phyloP scores from a whole-genome alignment of 2,888 invertebrate species.

The Microdon myrmicae region DNA sequence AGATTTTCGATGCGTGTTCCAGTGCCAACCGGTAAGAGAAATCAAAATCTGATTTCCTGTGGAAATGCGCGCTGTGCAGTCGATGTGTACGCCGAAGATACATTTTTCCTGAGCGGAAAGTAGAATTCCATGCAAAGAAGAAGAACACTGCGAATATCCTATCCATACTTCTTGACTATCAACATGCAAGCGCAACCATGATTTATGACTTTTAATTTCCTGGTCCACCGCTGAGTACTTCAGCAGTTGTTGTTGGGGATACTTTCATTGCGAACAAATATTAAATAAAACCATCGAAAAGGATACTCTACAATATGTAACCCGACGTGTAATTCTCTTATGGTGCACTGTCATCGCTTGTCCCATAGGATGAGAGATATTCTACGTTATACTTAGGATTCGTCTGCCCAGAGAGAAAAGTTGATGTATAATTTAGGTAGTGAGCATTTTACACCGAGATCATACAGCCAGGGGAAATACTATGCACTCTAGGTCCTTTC shows the following conservation, averaged over 20 bases:
- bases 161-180: constrained; percentile 51
- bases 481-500: constrained; percentile 6
- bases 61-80: constrained; percentile 34
- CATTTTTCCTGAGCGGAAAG: background rate
- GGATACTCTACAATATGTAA: constrained; percentile 59
- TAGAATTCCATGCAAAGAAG: constrained; percentile 17
- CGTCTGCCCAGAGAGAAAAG: background rate
- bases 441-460: constrained; percentile 13
- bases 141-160: constrained; percentile 38
- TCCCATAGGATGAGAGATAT: constrained; percentile 35
- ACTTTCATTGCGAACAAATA: constrained; percentile 29
- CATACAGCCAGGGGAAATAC: constrained; percentile 17
- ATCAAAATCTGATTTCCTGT: constrained; percentile 49
- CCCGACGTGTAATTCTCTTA: constrained; percentile 60
- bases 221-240: constrained; percentile 57
- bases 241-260: constrained; percentile 26
- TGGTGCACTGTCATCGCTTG: constrained; percentile 47
- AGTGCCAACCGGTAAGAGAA: constrained; percentile 21
- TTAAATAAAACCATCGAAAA: constrained; percentile 55
- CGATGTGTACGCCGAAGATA: constrained; percentile 31
- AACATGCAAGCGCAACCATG: constrained; percentile 55
- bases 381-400: background rate
- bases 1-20: background rate
- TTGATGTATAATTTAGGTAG: constrained; percentile 12
- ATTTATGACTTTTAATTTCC: constrained; percentile 66